phyloP scores from a whole-genome alignment of 2,797 vertebrate species.

The Falco novaeseelandiae region DNA sequence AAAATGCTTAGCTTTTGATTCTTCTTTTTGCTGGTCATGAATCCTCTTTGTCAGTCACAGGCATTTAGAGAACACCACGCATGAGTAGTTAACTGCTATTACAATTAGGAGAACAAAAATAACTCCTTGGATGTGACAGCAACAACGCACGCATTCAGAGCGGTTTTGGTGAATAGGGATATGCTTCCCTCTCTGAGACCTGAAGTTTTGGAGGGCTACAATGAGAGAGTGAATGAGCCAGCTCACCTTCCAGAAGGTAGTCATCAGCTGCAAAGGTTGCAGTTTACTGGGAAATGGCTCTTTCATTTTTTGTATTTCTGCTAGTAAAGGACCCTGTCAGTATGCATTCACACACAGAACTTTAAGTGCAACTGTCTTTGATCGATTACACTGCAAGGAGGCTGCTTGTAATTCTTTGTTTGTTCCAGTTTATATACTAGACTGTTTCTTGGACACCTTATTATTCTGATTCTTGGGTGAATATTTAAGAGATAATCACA shows the following conservation, averaged over 20 bases:
- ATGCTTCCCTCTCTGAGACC: not conserved
- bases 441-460: conserved; percentile 15
- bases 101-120: not conserved
- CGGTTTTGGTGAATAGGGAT: not conserved
- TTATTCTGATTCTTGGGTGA: conserved; percentile 59
- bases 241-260: not conserved
- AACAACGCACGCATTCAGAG: not conserved
- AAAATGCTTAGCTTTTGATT: not conserved
- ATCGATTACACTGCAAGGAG: conserved; percentile 13
- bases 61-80: not conserved
- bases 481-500: conserved; percentile 60
- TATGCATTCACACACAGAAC: not conserved
- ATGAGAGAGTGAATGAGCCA: not conserved
- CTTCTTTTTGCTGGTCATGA: not conserved
- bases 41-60: not conserved
- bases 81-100: not conserved
- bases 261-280: not conserved
- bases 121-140: not conserved
- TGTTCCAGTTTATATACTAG: conserved; percentile 20
- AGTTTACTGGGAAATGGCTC: conserved; percentile 10
- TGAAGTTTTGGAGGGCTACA: not conserved
- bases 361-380: conserved; percentile 59
- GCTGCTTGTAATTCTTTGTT: conserved; percentile 23
- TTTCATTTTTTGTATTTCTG: conserved; percentile 1
- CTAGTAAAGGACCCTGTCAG: conserved; percentile 44